Evolutionary conservation across 2,797 vertebrate genomes (phyloP), one percentile per base, ranked within the genome.

Genomic region (Benthosema pterotum): DNA sequence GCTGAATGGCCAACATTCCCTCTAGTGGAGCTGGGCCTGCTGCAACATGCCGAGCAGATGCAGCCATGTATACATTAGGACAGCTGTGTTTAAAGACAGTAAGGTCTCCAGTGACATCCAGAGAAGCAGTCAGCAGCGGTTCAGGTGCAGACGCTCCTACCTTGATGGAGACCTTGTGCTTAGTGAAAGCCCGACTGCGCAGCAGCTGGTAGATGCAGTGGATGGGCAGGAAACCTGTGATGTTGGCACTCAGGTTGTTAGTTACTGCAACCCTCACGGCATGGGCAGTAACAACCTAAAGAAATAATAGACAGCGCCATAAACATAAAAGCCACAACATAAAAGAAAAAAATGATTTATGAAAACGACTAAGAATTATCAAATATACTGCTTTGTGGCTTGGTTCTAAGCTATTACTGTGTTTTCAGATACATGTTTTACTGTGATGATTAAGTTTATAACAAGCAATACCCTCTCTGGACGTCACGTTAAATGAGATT

Each of bases 131-230:
- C 32, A 63, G 3, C 52, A 43, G 5, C 9, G 19, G 5, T 0
- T 48, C 25, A 45, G 22, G 9, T 3, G 28, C 6, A 13, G 42
- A 14, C 38, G 1, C 12, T n/a, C 67, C 12, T 89, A 99, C 98
- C 94, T 99, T 99, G 67, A 99, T 99, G 58, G 98, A 98, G 1
- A 99, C 96, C 94, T 99, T 99, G 91, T 99, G 97, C 84, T 99
- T 99, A 74, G 97, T 99, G 88, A 99, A 99, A 3, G 98, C 96
- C 46, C 98, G 91, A 68, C 97, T 98, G 75, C 96, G 95, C 0
- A 99, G 86, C 64, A 99, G 94, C 90, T 99, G 98, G 80, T 99
- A 98, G 83, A 99, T 99, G 71, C 97, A 99, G 88, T 99, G 97
- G 67, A 99, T 97, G 5, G 98, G 98, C 58, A 99, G 93, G 88